Base-by-base conservation (phyloP, 1,140 invertebrate genomes). In the Atta colombica region DNA sequence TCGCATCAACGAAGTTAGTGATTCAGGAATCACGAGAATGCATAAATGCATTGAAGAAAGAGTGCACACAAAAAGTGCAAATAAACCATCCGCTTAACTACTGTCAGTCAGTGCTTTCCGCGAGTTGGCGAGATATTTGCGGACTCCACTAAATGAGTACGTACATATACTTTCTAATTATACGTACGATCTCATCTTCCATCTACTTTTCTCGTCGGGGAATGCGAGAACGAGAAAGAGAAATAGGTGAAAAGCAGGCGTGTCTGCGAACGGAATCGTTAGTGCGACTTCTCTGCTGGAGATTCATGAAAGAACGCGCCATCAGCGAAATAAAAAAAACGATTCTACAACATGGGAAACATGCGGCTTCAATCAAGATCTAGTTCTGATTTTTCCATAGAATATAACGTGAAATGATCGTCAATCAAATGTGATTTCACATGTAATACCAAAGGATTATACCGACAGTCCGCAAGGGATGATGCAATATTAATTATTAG, bases 111-210 rank as follows among this genome's bases (percentile, higher is more conserved):
- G 66, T 80, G 71, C 49, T 87, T 74, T 68, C 85, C 49, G 85
- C 35, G 25, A 35, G 65, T 87, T 63, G 18, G 51, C 61, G 49
- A 77, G 58, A 63, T 89, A 89, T 87, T 90, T 82, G 72, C 88
- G 61, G 89, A 89, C 88, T 90, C 88, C 89, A 87, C 88, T 77
- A 87, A 88, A 86, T 85, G 89, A 81, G 61, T 74, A 53, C 87
- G 77, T 63, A 81, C 88, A 77, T 90, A 49, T 87, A 90, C 88
- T 90, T 90, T 90, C 89, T 90, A 90, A 90, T 90, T 90, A 87
- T 89, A 87, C 77, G 88, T 89, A 84, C 77, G 89, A 86, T 87
- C 86, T 89, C 89, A 86, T 87, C 88, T 75, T 81, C 87, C 85
- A 89, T 89, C 88, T 89, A 81, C 77, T 89, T 86, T 89, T 80